Evolutionary conservation across 2,888 invertebrate species (phyloP).

Genomic region (Drymonia ruficornis): DNA sequence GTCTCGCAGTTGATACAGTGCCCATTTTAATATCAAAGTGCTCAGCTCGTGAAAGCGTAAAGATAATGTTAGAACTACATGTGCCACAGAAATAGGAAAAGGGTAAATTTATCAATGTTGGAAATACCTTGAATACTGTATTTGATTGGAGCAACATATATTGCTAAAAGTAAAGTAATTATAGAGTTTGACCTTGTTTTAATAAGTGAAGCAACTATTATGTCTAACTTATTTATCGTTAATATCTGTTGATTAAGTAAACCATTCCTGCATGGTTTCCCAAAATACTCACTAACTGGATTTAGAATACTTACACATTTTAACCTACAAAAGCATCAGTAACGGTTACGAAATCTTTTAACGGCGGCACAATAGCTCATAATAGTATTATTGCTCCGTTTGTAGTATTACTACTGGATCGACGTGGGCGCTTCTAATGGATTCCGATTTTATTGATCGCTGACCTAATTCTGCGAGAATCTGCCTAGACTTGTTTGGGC

Average conservation of each 20-base stretch:
- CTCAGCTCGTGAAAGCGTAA: background rate
- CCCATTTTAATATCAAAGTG: background rate
- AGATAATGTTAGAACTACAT: no score
- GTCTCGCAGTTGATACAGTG: background rate
- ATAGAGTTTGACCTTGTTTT: background rate
- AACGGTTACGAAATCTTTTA: slow-evolving; percentile 1
- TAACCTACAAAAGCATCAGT: background rate
- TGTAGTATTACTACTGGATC: background rate
- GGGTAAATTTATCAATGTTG: no score
- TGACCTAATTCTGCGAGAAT: slow-evolving; percentile 51
- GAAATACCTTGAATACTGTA: no score
- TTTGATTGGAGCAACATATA: no score
- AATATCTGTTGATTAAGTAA: no score
- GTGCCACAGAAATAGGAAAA: no score
- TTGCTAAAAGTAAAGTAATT: no score
- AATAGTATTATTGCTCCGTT: slow-evolving; percentile 1
- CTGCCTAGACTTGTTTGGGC: slow-evolving; percentile 45
- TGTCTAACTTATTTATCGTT: background rate
- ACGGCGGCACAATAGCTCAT: background rate
- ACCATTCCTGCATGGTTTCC: background rate
- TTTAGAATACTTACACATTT: background rate
- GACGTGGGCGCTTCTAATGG: slow-evolving; percentile 11
- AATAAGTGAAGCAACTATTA: background rate
- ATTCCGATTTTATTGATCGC: slow-evolving; percentile 52
- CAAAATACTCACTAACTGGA: slow-evolving; percentile 1